A percentile compares a stretch with the other conserved stretches of the same genome.
phyloP scores from a whole-genome alignment of 2,888 invertebrate species.

The Cryptosula pallasiana region DNA sequence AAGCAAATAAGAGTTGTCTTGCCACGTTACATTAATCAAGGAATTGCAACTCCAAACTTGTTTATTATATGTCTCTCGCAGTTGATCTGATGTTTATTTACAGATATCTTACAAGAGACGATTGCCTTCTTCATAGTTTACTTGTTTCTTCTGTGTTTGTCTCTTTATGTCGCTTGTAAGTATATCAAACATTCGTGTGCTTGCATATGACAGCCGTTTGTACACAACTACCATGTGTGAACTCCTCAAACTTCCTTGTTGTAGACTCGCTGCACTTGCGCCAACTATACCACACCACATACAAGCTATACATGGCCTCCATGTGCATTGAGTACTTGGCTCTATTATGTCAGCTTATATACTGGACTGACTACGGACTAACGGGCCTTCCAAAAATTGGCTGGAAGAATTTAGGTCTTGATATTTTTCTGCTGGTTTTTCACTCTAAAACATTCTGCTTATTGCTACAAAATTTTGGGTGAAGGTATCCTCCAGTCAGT shows the following conservation, averaged over 20 bases:
- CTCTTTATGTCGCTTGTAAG: conserved; percentile 65
- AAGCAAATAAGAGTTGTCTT: no score
- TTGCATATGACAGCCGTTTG: neutral
- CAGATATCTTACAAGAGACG: conserved; percentile 80
- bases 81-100: no score
- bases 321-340: conserved; percentile 65
- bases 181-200: conserved; percentile 18
- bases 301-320: conserved; percentile 75
- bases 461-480: no score
- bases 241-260: no score
- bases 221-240: neutral
- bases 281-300: conserved; percentile 79
- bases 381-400: conserved; percentile 64
- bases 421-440: neutral
- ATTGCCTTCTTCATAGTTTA: conserved; percentile 71
- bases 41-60: no score
- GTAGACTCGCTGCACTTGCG: conserved; percentile 68
- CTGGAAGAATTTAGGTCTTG: conserved; percentile 54
- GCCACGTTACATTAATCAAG: no score
- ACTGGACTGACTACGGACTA: conserved; percentile 71
- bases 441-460: no score
- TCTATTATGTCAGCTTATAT: conserved; percentile 65
- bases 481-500: no score
- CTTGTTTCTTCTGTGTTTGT: conserved; percentile 65
- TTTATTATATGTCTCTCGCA: no score